These are phyloP conservation scores for Doryteuthis pealeii DNA, from an alignment of 1,140 invertebrate genomes.

Conservation along the genomic window DNA sequence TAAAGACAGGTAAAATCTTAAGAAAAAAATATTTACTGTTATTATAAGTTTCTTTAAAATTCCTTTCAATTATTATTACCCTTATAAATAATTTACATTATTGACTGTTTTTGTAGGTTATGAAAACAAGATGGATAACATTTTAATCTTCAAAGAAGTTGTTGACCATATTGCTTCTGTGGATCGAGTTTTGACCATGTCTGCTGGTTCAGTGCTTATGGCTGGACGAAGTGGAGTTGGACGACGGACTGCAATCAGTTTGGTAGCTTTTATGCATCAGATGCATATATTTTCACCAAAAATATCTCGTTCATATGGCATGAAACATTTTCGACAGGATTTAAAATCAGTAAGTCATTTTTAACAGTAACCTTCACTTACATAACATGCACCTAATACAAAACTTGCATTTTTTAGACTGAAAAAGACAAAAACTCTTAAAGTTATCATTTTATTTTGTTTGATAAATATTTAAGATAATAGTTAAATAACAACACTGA, in stretches of 20 bases:
- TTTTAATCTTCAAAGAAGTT: slow-evolving; percentile 70
- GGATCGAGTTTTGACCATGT: slow-evolving; percentile 67
- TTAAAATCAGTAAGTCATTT: slow-evolving; percentile 63
- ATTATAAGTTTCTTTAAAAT: no score
- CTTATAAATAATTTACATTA: no score
- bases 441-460: no score
- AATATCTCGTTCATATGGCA: slow-evolving; percentile 64
- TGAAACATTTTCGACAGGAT: slow-evolving; percentile 71
- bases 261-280: slow-evolving; percentile 74
- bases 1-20: no score
- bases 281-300: slow-evolving; percentile 70
- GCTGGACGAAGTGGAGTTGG: slow-evolving; percentile 78
- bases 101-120: slow-evolving; percentile 61
- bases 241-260: slow-evolving; percentile 72
- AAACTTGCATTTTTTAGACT: no score
- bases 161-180: slow-evolving; percentile 68
- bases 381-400: not conserved
- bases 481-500: no score
- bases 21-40: no score
- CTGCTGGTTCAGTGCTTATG: slow-evolving; percentile 72
- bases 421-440: no score
- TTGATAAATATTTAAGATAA: no score
- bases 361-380: slow-evolving; percentile 1
- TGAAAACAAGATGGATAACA: slow-evolving; percentile 66
- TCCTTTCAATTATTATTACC: no score